Evolutionary conservation across 1,140 invertebrate species (phyloP).

Genomic region (Acromyrmex charruanus): DNA sequence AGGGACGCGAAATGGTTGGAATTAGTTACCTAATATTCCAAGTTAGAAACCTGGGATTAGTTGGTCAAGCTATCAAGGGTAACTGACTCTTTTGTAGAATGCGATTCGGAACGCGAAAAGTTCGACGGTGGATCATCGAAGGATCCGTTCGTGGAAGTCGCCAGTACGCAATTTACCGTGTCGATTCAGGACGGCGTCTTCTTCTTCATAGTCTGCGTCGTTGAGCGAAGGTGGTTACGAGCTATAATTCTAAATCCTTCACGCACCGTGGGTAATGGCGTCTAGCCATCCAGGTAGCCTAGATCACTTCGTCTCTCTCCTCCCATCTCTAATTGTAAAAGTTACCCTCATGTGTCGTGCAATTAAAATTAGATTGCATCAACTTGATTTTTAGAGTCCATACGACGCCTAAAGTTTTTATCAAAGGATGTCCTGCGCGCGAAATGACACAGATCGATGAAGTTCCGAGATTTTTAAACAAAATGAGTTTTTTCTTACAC

Average conservation of each 20-base stretch:
- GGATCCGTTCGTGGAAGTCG: background rate
- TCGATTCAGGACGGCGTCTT: background rate
- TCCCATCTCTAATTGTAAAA: background rate
- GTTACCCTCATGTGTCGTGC: background rate
- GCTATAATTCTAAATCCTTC: slow-evolving; percentile 54
- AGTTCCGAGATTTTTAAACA: background rate
- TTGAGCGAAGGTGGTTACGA: slow-evolving; percentile 40
- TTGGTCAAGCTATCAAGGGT: slow-evolving; percentile 23
- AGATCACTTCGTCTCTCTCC: background rate
- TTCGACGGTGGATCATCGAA: slow-evolving; percentile 40
- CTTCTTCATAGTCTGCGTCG: background rate
- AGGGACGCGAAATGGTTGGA: background rate
- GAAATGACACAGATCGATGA: background rate
- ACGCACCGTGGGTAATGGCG: slow-evolving; percentile 7
- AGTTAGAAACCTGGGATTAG: slow-evolving; percentile 42
- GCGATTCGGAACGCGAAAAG: slow-evolving; percentile 23
- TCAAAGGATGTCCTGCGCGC: too few relatives aligned
- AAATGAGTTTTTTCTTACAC: background rate
- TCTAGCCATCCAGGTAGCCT: slow-evolving; percentile 27
- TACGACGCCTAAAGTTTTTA: background rate
- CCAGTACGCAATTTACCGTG: background rate
- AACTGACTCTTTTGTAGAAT: slow-evolving; percentile 20
- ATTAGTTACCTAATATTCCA: slow-evolving; percentile 48
- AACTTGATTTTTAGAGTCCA: background rate
- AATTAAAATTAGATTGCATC: slow-evolving; percentile 16